Evolutionary conservation across 2,888 invertebrate species (phyloP).

Genomic region (Pomacea canaliculata): DNA sequence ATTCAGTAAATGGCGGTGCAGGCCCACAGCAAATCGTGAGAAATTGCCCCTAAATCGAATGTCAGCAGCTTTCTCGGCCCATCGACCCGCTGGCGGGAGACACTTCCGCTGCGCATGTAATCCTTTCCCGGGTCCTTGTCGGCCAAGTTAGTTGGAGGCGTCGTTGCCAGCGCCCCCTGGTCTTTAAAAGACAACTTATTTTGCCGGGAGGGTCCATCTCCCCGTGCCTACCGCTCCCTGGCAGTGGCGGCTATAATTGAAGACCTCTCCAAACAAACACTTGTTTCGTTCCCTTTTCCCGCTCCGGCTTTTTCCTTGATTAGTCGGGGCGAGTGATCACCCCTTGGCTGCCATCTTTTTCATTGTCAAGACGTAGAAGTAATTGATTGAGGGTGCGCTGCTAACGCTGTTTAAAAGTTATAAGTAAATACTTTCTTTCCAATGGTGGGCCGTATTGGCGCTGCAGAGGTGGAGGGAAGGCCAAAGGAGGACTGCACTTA

Average conservation of each 20-base stretch:
- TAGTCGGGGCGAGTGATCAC: slow-evolving; percentile 38
- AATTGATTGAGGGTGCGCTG: slow-evolving; percentile 39
- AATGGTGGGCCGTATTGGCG: too few relatives aligned
- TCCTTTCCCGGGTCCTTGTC: slow-evolving; percentile 16
- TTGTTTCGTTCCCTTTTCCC: slow-evolving; percentile 35
- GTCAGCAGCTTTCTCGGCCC: slow-evolving; percentile 23
- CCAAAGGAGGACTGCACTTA: not conserved
- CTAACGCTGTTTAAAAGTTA: slow-evolving; percentile 37
- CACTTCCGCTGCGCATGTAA: slow-evolving; percentile 21
- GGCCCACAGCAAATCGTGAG: slow-evolving; percentile 27
- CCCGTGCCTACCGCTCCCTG: not conserved
- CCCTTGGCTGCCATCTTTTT: slow-evolving; percentile 30
- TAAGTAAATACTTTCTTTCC: slow-evolving; percentile 38
- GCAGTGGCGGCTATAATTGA: slow-evolving; percentile 33
- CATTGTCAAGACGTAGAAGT: slow-evolving; percentile 36
- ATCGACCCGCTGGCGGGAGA: slow-evolving; percentile 15
- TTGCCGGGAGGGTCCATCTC: slow-evolving; percentile 26
- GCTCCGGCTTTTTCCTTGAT: slow-evolving; percentile 40
- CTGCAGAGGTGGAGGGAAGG: not conserved
- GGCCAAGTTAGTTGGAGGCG: slow-evolving; percentile 14
- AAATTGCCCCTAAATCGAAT: slow-evolving; percentile 29
- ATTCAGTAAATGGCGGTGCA: slow-evolving; percentile 28
- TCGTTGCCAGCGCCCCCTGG: slow-evolving; percentile 11
- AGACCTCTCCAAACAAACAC: slow-evolving; percentile 40
- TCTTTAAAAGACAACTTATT: slow-evolving; percentile 37